Evolutionary conservation across 2,797 vertebrate species (phyloP).

Genomic region (Alcedo quadribrachys): DNA sequence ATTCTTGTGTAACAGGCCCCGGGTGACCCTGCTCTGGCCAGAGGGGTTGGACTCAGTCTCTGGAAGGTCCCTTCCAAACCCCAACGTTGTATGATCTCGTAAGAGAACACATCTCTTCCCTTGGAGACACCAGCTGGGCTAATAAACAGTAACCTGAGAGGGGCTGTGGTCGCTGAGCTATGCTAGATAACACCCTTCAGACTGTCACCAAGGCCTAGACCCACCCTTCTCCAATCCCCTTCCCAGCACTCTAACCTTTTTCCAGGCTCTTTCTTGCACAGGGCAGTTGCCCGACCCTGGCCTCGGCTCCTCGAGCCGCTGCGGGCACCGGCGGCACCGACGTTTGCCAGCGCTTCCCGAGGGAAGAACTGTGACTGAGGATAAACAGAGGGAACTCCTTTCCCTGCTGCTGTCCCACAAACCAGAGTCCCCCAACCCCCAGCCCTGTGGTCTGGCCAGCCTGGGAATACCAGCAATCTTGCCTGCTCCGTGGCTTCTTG

Average conservation of each 20-base stretch:
- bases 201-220: not conserved
- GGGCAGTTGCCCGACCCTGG: not conserved
- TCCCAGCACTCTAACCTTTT: constrained; percentile 4
- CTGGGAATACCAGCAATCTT: too few species aligned
- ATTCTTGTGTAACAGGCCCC: too few species aligned
- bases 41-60: too few species aligned
- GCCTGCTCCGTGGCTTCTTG: too few species aligned
- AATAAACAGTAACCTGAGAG: constrained; percentile 30
- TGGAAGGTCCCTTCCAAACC: too few species aligned
- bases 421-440: too few species aligned
- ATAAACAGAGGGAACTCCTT: not conserved
- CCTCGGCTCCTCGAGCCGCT: not conserved
- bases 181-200: not conserved
- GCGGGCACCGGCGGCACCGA: too few species aligned
- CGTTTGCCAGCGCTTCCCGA: too few species aligned
- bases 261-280: not conserved
- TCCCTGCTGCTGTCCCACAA: too few species aligned
- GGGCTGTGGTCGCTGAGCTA: not conserved
- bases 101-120: not conserved
- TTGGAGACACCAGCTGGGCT: constrained; percentile 15
- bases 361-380: too few species aligned
- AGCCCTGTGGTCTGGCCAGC: too few species aligned
- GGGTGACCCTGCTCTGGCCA: too few species aligned
- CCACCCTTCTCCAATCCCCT: not conserved
- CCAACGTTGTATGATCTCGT: not conserved